Evolutionary conservation across 2,888 invertebrate species (phyloP).

Genomic region (Copidosoma aretas): DNA sequence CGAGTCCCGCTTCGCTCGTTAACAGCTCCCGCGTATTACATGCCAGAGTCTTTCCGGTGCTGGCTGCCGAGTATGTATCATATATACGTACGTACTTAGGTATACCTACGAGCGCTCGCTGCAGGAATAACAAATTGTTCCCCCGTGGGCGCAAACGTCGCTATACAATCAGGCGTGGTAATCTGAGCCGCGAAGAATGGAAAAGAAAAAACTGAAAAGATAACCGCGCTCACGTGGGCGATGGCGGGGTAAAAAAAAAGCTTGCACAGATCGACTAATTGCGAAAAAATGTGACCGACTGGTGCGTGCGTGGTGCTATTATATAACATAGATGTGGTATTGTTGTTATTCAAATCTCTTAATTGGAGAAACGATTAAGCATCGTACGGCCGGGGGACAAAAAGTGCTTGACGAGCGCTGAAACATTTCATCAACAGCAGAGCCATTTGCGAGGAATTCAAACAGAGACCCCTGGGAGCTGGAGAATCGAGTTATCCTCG

Average conservation of each 20-base stretch:
- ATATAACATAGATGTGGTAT: neutral
- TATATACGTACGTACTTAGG: no score
- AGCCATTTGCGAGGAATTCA: neutral
- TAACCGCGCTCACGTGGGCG: neutral
- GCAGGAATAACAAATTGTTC: slow-evolving; percentile 53
- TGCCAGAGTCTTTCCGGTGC: neutral
- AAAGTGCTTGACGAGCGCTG: neutral
- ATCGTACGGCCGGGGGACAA: neutral
- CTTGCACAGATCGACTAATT: neutral
- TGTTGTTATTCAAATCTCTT: no score
- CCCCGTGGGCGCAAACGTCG: slow-evolving; percentile 52
- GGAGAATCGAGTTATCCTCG: neutral
- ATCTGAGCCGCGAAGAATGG: slow-evolving; percentile 44
- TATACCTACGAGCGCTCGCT: no score
- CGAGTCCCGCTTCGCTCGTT: slow-evolving; percentile 39
- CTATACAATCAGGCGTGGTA: slow-evolving; percentile 53
- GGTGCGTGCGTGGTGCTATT: neutral
- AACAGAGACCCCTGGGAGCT: neutral
- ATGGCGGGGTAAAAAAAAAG: slow-evolving; percentile 13
- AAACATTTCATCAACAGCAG: neutral
- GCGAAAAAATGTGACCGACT: neutral
- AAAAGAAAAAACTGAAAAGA: neutral
- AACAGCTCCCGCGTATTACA: slow-evolving; percentile 25
- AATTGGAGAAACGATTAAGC: no score
- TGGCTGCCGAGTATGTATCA: slow-evolving; percentile 14